phyloP scores from a whole-genome alignment of 2,888 invertebrate genomes.

The Crepidodera aurea region DNA sequence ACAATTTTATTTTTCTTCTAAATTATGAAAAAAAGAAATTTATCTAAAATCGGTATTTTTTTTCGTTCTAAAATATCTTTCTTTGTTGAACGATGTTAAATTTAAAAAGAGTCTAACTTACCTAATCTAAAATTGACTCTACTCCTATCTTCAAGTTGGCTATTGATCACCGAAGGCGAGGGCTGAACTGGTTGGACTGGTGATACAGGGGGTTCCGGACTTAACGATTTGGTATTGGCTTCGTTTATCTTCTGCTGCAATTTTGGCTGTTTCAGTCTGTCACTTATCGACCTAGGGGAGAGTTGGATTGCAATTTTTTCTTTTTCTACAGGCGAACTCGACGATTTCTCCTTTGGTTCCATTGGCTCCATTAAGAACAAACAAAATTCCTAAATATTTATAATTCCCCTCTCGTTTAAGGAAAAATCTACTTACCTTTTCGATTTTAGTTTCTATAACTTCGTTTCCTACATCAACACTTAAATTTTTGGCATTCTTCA shows the following conservation, averaged over 20 bases:
- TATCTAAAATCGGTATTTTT: too few species aligned
- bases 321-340: constrained; percentile 18
- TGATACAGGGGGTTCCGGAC: constrained; percentile 47
- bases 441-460: constrained; percentile 36
- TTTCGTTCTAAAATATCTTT: too few species aligned
- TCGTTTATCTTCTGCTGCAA: constrained; percentile 53
- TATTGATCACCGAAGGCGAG: not conserved
- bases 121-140: constrained; percentile 50
- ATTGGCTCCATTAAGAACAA: too few species aligned
- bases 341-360: constrained; percentile 22
- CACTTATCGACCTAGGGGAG: constrained; percentile 54
- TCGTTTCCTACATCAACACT: constrained; percentile 36
- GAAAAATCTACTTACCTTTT: constrained; percentile 31
- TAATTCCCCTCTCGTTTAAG: too few species aligned
- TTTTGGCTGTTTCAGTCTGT: constrained; percentile 58
- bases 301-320: constrained; percentile 33
- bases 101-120: too few species aligned
- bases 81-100: too few species aligned
- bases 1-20: too few species aligned
- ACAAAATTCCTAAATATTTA: too few species aligned
- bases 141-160: constrained; percentile 33
- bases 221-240: constrained; percentile 48
- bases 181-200: constrained; percentile 20
- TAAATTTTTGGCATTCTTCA: constrained; percentile 51
- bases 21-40: too few species aligned